Base-by-base conservation (phyloP, 2,888 invertebrate genomes). In the Drosophila phalerata region DNA sequence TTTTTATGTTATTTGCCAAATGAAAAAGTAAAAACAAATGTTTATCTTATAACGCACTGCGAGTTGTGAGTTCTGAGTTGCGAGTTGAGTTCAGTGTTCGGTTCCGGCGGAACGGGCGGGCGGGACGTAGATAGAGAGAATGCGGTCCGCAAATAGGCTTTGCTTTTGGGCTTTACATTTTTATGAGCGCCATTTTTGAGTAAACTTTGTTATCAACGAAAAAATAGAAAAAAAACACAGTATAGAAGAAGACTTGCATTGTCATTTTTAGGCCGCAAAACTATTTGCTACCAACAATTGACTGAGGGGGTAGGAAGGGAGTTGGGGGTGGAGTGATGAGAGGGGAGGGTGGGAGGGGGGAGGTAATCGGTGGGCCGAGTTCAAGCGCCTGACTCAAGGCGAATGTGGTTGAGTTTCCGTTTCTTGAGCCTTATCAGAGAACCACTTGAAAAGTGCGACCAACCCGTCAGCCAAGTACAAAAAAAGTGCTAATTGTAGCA, bases 1-100 rank as follows among this genome's bases (percentile, higher is more conserved):
- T 69, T 81, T 85, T 86, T 69, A 69, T 80, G 81, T 66, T 86
- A 87, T 86, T 86, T 86, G 81, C 82, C 78, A 85, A 86, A 89
- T 89, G 85, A 69, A 87, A 88, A 89, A 85, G 85, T 87, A 78
- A 85, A 89, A 85, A 80, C 71, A 87, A 89, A 87, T 87, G 81
- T 86, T 86, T 86, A 85, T 89, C 89, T 85, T 86, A 74, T 69
- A 82, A 68, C 69, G 80, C 75, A 79, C 73, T 72, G 75, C 52
- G 71, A 64, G 65, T 25, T 65, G 28, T 3, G 73, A 66, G 65
- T 25, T 64, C 15, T 4, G 37, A 32, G 48, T 49, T 34, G 51
- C 37, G 32, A 15, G 67, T 53, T 43, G 48, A 45, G 45, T 65
- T 49, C 63, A 57, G 75, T 56, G 37, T 53, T 52, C 40, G 47